Conservation (phyloP, 2,888 invertebrate genomes). For the Lymantria monacha region DNA sequence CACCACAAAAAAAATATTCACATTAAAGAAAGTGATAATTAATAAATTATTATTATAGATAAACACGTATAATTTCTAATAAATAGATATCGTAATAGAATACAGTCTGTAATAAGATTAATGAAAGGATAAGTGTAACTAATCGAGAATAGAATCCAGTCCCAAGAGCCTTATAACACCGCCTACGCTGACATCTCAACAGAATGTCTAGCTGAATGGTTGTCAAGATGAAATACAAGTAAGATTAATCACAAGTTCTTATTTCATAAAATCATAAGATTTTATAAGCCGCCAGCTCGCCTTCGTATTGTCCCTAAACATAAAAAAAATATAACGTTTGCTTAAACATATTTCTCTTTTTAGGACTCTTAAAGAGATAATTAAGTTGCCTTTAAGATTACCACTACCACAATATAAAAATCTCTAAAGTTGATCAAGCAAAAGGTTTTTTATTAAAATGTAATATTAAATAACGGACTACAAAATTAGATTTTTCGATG, state of each 20-base stretch:
- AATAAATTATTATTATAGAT: too few relatives aligned
- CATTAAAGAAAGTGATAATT: too few relatives aligned
- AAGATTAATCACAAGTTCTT: too few relatives aligned
- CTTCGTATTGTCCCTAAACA: too few relatives aligned
- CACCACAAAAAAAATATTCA: too few relatives aligned
- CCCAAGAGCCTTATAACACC: not conserved
- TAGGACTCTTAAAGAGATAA: too few relatives aligned
- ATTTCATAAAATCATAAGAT: not conserved
- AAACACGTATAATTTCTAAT: too few relatives aligned
- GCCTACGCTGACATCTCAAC: conserved; percentile 2
- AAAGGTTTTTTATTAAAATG: too few relatives aligned
- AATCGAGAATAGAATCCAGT: not conserved
- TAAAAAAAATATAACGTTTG: too few relatives aligned
- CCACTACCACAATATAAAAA: not conserved
- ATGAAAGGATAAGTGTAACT: not conserved
- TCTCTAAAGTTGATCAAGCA: not conserved
- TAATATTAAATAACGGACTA: too few relatives aligned
- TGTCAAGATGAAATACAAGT: not conserved
- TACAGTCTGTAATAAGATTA: not conserved
- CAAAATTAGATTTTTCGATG: too few relatives aligned
- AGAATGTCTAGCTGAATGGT: not conserved
- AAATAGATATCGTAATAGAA: not conserved
- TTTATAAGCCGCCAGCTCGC: not conserved
- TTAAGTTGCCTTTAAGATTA: not conserved
- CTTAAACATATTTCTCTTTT: too few relatives aligned